A percentile compares a stretch with the other conserved stretches of the same genome.
These are phyloP conservation scores for Stegastes partitus DNA, from an alignment of 2,113 vertebrate genomes.

Conservation along the genomic window DNA sequence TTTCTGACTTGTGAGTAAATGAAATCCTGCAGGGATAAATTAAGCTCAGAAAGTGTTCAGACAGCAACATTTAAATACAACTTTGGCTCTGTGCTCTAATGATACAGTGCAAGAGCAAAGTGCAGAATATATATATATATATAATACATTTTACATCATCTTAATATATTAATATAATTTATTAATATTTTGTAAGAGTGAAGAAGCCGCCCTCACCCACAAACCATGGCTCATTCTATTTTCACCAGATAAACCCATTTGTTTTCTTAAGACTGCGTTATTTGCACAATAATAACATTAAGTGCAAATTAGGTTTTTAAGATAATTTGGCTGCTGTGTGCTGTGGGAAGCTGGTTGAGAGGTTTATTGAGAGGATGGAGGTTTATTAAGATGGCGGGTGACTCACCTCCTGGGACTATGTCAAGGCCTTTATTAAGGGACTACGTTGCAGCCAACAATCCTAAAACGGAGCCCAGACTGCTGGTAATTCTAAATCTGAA, in stretches of 20 bases:
- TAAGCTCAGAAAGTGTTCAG: constrained; percentile 5
- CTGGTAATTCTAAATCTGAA: not conserved
- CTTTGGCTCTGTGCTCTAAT: not conserved
- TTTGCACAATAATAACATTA: constrained; percentile 31
- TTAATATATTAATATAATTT: too few species aligned
- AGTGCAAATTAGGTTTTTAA: constrained; percentile 9
- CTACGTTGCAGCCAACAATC: constrained; percentile 11
- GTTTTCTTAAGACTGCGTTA: constrained; percentile 1
- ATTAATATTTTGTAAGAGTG: not conserved
- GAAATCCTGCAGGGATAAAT: constrained; percentile 7
- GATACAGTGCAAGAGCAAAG: not conserved
- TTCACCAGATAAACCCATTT: not conserved
- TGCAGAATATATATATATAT: not conserved
- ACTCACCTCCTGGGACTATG: constrained; percentile 45
- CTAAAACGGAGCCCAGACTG: not conserved
- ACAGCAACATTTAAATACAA: constrained; percentile 5
- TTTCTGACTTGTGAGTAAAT: constrained; percentile 13
- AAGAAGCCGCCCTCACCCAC: not conserved
- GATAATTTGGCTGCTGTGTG: constrained; percentile 25
- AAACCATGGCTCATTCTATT: not conserved
- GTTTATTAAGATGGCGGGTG: constrained; percentile 18
- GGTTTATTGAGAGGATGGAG: not conserved
- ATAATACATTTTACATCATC: too few species aligned
- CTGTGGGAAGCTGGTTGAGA: not conserved
- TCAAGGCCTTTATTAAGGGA: constrained; percentile 13